These are phyloP conservation scores for Alsophila aescularia DNA, from an alignment of 2,888 invertebrate species.

Conservation along the genomic window DNA sequence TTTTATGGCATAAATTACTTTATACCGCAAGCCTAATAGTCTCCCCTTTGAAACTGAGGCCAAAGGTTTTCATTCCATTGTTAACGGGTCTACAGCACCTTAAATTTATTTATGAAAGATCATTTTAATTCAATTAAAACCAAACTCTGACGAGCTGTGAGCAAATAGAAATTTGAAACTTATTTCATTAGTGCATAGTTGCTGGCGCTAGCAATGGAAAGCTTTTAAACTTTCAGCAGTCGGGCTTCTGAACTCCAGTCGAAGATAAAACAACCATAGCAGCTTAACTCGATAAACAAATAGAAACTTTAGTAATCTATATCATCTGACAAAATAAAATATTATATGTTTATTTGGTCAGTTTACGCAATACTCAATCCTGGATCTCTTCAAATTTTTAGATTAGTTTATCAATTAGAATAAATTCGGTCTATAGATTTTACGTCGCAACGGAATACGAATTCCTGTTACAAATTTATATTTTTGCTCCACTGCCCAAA, in stretches of 20 bases:
- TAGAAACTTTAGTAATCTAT: background rate
- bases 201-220: constrained; percentile 27
- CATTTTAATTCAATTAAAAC: constrained; percentile 2
- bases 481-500: too few species aligned
- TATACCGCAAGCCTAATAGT: too few species aligned
- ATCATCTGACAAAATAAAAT: background rate
- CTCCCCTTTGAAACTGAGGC: too few species aligned
- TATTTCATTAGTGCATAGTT: constrained; percentile 39
- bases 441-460: background rate
- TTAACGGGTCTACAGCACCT: too few species aligned
- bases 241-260: constrained; percentile 29
- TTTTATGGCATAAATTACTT: too few species aligned
- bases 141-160: constrained; percentile 8
- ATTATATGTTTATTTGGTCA: background rate
- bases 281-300: constrained; percentile 24
- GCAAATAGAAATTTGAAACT: constrained; percentile 33
- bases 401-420: constrained; percentile 22
- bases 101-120: too few species aligned
- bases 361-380: background rate
- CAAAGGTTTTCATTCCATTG: too few species aligned
- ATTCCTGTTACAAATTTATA: too few species aligned
- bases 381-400: background rate
- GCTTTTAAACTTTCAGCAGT: constrained; percentile 24
- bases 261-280: constrained; percentile 32
- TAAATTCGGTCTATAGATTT: constrained; percentile 10